These are phyloP conservation scores for Urocolius indicus DNA, from an alignment of 2,113 vertebrate species.

Conservation along the genomic window DNA sequence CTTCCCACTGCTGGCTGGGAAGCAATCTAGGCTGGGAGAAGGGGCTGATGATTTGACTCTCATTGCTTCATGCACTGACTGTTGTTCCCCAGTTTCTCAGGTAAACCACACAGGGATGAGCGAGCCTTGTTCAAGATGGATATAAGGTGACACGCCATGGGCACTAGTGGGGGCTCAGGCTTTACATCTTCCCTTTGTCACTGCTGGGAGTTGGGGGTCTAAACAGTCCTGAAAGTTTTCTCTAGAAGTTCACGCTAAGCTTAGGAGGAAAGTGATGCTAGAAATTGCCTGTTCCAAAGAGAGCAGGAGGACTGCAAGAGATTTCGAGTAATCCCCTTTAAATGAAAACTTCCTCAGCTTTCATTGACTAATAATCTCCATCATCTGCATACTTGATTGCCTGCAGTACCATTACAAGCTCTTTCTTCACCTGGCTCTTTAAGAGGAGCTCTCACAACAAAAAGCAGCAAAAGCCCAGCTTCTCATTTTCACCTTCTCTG, in stretches of 20 bases:
- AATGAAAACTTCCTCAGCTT: slow-evolving; percentile 66
- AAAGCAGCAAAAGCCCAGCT: neutral
- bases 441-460: neutral
- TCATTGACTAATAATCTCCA: slow-evolving; percentile 38
- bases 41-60: neutral
- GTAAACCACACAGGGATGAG: neutral
- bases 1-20: neutral
- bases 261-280: slow-evolving; percentile 8
- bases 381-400: slow-evolving; percentile 11
- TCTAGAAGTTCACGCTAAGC: neutral
- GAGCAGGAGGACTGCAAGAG: slow-evolving; percentile 8
- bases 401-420: neutral
- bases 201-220: neutral
- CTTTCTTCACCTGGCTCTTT: slow-evolving; percentile 29
- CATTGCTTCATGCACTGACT: neutral
- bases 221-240: neutral
- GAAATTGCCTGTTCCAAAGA: slow-evolving; percentile 34
- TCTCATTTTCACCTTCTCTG: slow-evolving; percentile 37
- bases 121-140: neutral
- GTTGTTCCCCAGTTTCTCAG: neutral
- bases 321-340: slow-evolving; percentile 69
- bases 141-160: neutral
- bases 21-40: neutral
- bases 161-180: neutral
- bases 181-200: neutral